phyloP scores from a whole-genome alignment of 2,797 vertebrate species.

The Anableps anableps region DNA sequence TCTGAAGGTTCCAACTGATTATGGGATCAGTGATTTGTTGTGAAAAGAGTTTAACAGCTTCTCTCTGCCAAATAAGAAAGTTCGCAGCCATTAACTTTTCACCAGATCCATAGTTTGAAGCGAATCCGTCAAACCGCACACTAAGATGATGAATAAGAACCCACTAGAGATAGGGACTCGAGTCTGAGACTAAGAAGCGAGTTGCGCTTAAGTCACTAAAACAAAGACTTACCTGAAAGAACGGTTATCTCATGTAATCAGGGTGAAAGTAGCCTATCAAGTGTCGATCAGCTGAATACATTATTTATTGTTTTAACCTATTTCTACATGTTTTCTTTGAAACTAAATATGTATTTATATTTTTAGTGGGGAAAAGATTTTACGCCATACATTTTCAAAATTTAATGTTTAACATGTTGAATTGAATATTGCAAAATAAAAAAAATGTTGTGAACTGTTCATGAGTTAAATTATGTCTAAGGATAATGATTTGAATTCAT shows the following conservation, averaged over 20 bases:
- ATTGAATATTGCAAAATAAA: neutral
- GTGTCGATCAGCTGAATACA: neutral
- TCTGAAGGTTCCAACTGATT: constrained; percentile 25
- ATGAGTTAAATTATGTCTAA: no score
- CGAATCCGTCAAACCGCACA: constrained; percentile 15
- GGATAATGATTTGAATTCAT: neutral
- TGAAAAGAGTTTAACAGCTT: constrained; percentile 52
- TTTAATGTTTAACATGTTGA: neutral
- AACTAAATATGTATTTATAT: neutral
- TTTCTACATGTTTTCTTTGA: neutral
- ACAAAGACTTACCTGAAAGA: neutral
- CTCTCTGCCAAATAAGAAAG: constrained; percentile 65
- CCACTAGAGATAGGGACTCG: neutral
- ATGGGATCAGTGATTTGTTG: neutral
- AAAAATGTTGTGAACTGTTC: neutral
- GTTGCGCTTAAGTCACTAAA: neutral
- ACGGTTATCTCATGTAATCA: neutral
- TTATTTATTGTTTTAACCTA: no score
- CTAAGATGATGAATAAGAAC: constrained; percentile 27
- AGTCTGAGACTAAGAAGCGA: neutral
- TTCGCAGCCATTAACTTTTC: constrained; percentile 22
- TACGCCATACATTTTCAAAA: neutral
- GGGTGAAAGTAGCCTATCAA: neutral
- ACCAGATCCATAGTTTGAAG: constrained; percentile 33
- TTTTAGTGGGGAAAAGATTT: neutral